phyloP scores from a whole-genome alignment of 1,140 invertebrate species.

The Apis laboriosa region DNA sequence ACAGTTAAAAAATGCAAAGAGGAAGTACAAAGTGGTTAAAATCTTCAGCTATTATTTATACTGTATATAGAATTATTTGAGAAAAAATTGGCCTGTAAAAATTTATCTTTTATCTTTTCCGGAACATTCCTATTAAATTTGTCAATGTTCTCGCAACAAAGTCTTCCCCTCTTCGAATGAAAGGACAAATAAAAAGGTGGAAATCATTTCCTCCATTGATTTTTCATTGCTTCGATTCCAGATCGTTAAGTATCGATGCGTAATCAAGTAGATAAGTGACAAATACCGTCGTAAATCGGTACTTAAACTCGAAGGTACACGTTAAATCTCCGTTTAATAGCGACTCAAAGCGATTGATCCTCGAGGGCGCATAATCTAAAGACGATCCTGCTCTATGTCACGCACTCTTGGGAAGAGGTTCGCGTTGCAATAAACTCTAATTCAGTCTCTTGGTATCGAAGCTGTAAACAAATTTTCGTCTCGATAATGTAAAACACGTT shows the following conservation, averaged over 20 bases:
- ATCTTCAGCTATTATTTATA: no score
- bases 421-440: conserved; percentile 28
- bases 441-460: conserved; percentile 9
- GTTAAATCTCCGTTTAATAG: conserved; percentile 2
- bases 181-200: no score
- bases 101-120: no score
- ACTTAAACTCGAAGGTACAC: neutral
- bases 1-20: no score
- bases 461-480: conserved; percentile 1
- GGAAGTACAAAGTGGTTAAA: no score
- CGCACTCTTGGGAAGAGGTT: conserved; percentile 1
- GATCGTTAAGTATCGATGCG: no score
- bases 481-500: neutral
- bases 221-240: no score
- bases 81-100: conserved; percentile 15
- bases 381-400: conserved; percentile 6
- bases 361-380: conserved; percentile 17
- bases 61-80: neutral
- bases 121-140: neutral
- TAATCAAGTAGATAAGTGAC: neutral
- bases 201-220: no score
- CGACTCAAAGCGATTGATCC: conserved; percentile 18
- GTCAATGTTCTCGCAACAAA: neutral
- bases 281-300: neutral
- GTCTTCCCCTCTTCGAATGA: no score